phyloP scores from a whole-genome alignment of 2,113 vertebrate genomes.

The Turdus rufiventris region DNA sequence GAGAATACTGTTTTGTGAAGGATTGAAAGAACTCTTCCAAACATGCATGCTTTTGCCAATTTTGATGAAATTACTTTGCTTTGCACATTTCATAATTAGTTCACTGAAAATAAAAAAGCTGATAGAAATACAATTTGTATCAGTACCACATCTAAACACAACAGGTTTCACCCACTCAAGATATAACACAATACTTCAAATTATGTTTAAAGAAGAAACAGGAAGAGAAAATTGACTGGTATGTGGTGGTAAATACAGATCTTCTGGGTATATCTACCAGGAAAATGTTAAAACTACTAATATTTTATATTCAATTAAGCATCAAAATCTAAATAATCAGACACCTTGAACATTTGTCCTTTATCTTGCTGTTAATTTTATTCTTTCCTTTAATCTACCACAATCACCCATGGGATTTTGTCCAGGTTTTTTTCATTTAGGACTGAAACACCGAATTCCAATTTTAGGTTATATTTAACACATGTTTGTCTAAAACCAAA shows the following conservation, averaged over 20 bases:
- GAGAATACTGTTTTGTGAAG: neutral
- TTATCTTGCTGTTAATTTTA: neutral
- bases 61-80: neutral
- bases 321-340: neutral
- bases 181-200: neutral
- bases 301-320: neutral
- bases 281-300: neutral
- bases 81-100: neutral
- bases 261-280: neutral
- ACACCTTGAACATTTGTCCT: neutral
- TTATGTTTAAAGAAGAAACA: neutral
- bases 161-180: neutral
- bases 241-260: neutral
- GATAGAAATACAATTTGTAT: neutral
- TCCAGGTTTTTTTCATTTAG: neutral
- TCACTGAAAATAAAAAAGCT: neutral
- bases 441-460: neutral
- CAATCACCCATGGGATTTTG: accelerated
- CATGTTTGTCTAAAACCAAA: neutral
- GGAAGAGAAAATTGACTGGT: neutral
- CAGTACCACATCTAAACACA: neutral
- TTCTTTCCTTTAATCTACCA: neutral
- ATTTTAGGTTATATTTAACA: neutral
- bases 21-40: neutral
- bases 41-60: neutral